Base-by-base conservation (phyloP, 1,140 invertebrate species). In the Brachionus paranguensis region DNA sequence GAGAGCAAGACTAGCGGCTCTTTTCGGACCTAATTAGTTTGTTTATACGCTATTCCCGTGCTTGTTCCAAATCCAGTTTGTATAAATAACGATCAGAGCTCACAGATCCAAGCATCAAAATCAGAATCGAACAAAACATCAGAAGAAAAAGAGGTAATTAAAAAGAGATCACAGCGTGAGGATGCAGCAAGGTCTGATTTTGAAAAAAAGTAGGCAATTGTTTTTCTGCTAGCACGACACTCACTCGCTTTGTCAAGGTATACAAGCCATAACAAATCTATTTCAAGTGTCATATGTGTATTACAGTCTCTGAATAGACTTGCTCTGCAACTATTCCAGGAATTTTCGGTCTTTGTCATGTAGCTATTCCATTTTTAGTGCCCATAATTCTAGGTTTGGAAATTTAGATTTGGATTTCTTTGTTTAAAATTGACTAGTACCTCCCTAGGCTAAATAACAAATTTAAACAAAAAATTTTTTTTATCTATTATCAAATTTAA, bases 181-280 rank as follows among this genome's bases (percentile, higher is more conserved):
- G 72, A 76, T 76, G n/a, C n/a, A 45, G 4, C 8, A 45, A 43
- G 17, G 11, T 74, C 33, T 43, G 12, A 24, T 14, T 37, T 74
- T 45, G 4, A 72, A n/a, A n/a, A 33, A 74, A 45, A 17, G 27
- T 37, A 33, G 11, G 24, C 29, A 68, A 14, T 76, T 37, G 33
- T 37, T 37, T 5, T 76, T 10, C 27, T 50, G 43, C 43, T 76
- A 76, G 72, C 72, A 76, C 43, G 72, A 76, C 43, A 76, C 6
- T 76, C 41, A 41, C 27, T 65, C 17, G 33, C 3, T 72, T 70
- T 29, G 33, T 37, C n/a, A 43, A 70, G 14, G n/a, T 20, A 41
- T 14, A 72, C 12, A 43, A 72, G 17, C 20, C 17, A 33, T 64
- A 14, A 33, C n/a, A 8, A 68, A 79, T 55, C 5, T 41, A 96